These are phyloP conservation scores for Rhagonycha fulva DNA, from an alignment of 2,888 invertebrate species.

Conservation along the genomic window DNA sequence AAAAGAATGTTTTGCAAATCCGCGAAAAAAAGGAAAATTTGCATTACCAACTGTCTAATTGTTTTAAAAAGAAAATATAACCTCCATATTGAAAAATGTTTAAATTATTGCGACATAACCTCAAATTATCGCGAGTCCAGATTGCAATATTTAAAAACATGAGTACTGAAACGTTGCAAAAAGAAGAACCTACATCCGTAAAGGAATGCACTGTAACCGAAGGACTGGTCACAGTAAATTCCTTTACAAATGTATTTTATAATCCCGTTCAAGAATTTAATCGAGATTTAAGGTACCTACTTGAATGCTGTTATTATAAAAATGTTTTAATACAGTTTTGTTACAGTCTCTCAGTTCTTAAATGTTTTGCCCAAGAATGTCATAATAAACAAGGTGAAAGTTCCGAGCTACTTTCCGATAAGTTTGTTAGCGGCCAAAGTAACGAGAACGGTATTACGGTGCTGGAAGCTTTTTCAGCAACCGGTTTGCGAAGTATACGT, in stretches of 20 bases:
- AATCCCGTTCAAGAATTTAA: conserved; percentile 99
- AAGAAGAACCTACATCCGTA: neutral
- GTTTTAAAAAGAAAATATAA: too few species aligned
- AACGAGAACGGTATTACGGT: conserved; percentile 67
- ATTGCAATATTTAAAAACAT: neutral
- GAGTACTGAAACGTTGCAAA: neutral
- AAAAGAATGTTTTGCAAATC: too few species aligned
- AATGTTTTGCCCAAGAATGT: conserved; percentile 58
- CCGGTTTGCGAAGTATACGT: conserved; percentile 92
- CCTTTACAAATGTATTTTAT: conserved; percentile 87
- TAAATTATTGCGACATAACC: neutral
- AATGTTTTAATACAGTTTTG: conserved; percentile 4
- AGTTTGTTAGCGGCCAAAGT: conserved; percentile 34
- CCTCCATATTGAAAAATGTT: neutral
- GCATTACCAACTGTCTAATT: too few species aligned
- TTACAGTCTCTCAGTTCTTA: conserved; percentile 73
- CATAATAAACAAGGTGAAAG: neutral
- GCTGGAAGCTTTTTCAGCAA: conserved; percentile 93
- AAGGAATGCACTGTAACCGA: conserved; percentile 62
- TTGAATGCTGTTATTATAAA: neutral
- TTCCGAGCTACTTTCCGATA: neutral
- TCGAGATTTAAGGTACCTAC: conserved; percentile 83
- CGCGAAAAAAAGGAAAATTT: too few species aligned
- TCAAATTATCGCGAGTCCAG: neutral
- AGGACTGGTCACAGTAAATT: conserved; percentile 77